phyloP scores from a whole-genome alignment of 1,140 invertebrate species.

The Conopomorpha cramerella region DNA sequence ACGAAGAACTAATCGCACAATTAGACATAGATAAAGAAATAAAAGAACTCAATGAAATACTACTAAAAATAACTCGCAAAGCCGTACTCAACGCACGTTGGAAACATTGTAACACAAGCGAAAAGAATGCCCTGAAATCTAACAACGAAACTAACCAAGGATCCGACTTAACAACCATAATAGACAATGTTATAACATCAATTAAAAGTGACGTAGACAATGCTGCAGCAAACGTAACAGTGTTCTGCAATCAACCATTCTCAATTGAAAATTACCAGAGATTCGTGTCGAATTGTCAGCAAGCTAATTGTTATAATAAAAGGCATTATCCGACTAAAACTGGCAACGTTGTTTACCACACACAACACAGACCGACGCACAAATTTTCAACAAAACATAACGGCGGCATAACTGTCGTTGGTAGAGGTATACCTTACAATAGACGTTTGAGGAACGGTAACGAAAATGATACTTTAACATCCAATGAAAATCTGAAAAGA shows the following conservation, averaged over 20 bases:
- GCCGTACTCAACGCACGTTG: constrained; percentile 21
- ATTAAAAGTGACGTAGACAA: constrained; percentile 15
- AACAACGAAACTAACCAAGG: constrained; percentile 1
- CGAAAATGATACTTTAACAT: too few species aligned
- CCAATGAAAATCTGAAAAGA: too few species aligned
- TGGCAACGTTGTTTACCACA: constrained; percentile 15
- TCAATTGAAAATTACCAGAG: constrained; percentile 15
- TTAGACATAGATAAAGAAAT: constrained; percentile 21
- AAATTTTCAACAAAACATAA: constrained; percentile 19
- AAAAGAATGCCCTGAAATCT: not conserved
- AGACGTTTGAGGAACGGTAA: too few species aligned
- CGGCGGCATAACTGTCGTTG: too few species aligned
- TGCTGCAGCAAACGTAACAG: constrained; percentile 16
- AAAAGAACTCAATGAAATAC: constrained; percentile 17
- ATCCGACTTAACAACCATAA: too few species aligned
- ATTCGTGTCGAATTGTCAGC: constrained; percentile 5
- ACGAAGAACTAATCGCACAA: too few species aligned
- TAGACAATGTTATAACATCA: constrained; percentile 13
- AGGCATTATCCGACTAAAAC: constrained; percentile 20
- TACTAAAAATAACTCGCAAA: constrained; percentile 18
- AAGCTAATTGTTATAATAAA: constrained; percentile 7
- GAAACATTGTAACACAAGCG: constrained; percentile 22
- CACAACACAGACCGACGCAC: constrained; percentile 23
- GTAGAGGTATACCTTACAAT: too few species aligned
- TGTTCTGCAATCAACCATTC: constrained; percentile 18